Base-by-base conservation (phyloP, 2,113 vertebrate genomes). In the Entomyzon cyanotis region DNA sequence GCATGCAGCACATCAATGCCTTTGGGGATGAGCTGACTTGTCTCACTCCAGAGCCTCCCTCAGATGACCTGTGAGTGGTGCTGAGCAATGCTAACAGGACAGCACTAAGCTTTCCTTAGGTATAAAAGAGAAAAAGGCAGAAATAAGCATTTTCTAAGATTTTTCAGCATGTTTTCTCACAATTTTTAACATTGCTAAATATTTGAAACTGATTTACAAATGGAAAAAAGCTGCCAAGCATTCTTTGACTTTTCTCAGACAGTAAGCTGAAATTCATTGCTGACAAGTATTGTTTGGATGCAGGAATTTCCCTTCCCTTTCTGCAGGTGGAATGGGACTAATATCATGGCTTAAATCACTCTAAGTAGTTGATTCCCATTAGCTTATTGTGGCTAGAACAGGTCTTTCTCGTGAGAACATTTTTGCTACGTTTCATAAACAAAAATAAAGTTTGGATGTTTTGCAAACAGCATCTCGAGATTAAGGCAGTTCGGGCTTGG, bases 41-140 rank as follows among this genome's bases (percentile, higher is more conserved):
- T 53, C 93, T 83, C 87, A 87, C 84, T 80, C 63, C 73, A 81
- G 39, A 84, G 55, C 67, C 93, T 95, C 81, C 96, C 93, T 95
- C 44, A 76, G 63, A 94, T 74, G 89, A 94, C 84, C 89, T 75
- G 74, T 17, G 84, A 90, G 81, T 41, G 58, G 18, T 83, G 91
- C 13, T 79, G 84, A 89, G 56, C 7, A 46, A 76, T 46, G 75
- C 24, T 12, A 52, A 15, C 69, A 60, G 25, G 69, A 44, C 2
- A 88, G 56, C 42, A 58, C 41, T 33, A 65, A 76, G 24, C 65
- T 33, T 21, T 44, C 47, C 56, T 27, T n/a, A 27, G 9, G 15
- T 20, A 58, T 1, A 3, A 3, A 17, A 73, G 18, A 65, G 41
- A 16, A 47, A 79, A 80, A 91, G 33, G n/a, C 44, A 84, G 44